Evolutionary conservation across 2,797 vertebrate species (phyloP).

Genomic region (Heterohyrax brucei): DNA sequence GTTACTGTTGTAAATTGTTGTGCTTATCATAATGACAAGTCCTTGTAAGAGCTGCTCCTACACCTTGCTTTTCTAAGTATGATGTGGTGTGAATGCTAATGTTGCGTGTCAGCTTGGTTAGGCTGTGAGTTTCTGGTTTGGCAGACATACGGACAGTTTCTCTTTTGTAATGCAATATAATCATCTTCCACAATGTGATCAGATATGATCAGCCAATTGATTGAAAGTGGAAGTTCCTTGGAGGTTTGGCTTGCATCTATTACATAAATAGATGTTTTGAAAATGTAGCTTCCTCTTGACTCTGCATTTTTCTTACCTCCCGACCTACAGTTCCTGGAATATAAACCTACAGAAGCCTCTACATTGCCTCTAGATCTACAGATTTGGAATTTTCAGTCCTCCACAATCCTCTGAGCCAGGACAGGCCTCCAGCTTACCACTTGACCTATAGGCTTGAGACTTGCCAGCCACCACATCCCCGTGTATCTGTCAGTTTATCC

Average conservation of each 20-base stretch:
- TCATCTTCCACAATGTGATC: not conserved
- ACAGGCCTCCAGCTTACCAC: not conserved
- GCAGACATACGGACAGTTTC: not conserved
- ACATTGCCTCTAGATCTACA: not conserved
- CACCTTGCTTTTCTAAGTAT: not conserved
- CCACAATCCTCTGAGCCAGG: not conserved
- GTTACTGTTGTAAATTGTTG: not conserved
- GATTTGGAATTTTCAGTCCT: not conserved
- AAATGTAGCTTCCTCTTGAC: not conserved
- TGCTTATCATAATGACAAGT: not conserved
- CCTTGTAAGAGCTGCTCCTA: not conserved
- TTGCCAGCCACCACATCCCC: not conserved
- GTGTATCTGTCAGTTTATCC: too few relatives aligned
- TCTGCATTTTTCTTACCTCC: not conserved
- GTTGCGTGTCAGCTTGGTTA: not conserved
- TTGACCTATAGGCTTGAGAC: not conserved
- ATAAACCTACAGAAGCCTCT: not conserved
- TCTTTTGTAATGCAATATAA: not conserved
- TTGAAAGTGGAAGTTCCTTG: not conserved
- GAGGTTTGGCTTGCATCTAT: not conserved
- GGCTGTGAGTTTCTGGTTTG: not conserved
- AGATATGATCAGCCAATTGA: not conserved
- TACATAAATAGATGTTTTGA: not conserved
- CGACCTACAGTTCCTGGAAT: not conserved
- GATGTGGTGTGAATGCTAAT: not conserved